Evolutionary conservation across 2,888 invertebrate genomes (phyloP), one percentile per base, ranked within the genome.

Genomic region (Amblyjoppa proteus): DNA sequence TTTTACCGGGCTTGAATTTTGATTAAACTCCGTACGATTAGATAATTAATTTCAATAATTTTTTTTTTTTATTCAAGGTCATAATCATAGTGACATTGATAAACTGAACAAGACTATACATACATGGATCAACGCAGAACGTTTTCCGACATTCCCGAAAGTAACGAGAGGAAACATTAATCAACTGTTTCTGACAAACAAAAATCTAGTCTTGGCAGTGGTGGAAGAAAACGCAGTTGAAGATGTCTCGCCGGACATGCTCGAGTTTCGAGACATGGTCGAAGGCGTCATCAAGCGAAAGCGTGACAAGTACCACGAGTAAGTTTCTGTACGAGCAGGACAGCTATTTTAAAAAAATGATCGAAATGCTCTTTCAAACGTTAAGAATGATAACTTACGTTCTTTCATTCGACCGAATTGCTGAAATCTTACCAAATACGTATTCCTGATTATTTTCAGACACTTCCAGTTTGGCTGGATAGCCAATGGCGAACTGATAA

Each of bases 381-480:
- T 75, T 34, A 68, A 58, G 49, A 3, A 41, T 56, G 7, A 7
- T 9, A 9, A 38, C 9, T 38, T 38, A 38, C 38, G 9, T 38
- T 34, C 34, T 34, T 38, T 9, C 38, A 38, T 38, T 38, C 38
- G 38, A 9, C 13, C 45, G 45, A 13, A 45, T 13, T 45, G 45
- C 13, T 13, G 3, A 3, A 45, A 45, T 45, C 13, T 45, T 3
- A 13, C 41, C 3, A 13, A 13, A 45, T 2, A 45, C 13, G 3
- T 45, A 3, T 13, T 45, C 13, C 0, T 0, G 13, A 45, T 45
- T 0, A 13, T 66, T 64, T 34, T 25, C 91, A 95, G 95, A 79
- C 94, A 95, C 89, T 98, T 98, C 93, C 99, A 99, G 94, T 99
- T 99, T 95, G 98, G 99, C 56, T 99, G 99, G 99, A 96, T 98